A percentile compares a stretch with the other conserved stretches of the same genome.
Conservation (phyloP, 2,113 vertebrate genomes). For the Alouatta palliata region DNA sequence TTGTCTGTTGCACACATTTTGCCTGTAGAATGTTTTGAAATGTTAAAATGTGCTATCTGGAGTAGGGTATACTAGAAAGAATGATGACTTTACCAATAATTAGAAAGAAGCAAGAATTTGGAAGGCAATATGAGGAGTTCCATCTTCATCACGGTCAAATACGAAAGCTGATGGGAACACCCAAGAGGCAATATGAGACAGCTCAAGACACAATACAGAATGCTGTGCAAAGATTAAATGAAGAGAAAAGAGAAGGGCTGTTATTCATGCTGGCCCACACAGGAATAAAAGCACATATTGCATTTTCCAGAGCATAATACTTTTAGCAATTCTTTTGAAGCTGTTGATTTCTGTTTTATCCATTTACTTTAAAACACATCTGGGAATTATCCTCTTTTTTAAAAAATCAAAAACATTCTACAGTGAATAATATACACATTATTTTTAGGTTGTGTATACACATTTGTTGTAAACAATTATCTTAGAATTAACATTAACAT, state of each 20-base stretch:
- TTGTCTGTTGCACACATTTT: background rate
- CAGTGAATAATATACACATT: background rate
- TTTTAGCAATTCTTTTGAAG: background rate
- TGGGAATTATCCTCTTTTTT: background rate
- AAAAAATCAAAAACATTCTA: background rate
- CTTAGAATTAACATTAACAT: background rate
- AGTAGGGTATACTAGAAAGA: slow-evolving; percentile 38
- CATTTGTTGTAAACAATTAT: background rate
- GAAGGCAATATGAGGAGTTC: background rate
- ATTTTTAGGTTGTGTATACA: background rate
- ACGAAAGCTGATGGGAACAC: background rate
- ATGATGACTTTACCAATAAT: slow-evolving; percentile 9
- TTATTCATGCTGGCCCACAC: background rate
- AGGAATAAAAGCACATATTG: background rate
- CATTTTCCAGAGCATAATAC: background rate
- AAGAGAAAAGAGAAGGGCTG: background rate
- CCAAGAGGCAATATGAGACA: background rate
- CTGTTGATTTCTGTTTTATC: background rate
- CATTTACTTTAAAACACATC: background rate
- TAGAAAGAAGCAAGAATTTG: slow-evolving; percentile 13
- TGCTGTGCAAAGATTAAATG: background rate
- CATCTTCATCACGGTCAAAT: slow-evolving; percentile 29
- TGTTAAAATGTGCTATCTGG: background rate
- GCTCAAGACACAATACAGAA: background rate
- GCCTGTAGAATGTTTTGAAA: background rate